phyloP scores from a whole-genome alignment of 2,888 invertebrate genomes.

The Beris chalybata region DNA sequence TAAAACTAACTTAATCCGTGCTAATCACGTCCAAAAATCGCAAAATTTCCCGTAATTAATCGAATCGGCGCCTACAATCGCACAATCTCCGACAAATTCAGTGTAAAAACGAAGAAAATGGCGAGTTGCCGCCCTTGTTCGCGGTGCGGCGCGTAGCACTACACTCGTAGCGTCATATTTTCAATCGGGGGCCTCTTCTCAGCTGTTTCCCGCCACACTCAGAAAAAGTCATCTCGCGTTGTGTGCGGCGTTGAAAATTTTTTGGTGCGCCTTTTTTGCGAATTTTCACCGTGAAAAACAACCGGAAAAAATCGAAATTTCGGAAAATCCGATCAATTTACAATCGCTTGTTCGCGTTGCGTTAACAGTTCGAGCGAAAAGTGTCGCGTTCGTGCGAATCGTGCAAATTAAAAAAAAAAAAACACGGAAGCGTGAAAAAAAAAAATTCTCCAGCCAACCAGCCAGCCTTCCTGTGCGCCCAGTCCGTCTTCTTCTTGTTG shows the following conservation, averaged over 20 bases:
- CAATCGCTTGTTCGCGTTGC: not conserved
- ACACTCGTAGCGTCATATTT: conserved; percentile 55
- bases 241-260: conserved; percentile 53
- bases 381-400: too few relatives aligned
- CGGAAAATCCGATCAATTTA: conserved; percentile 12
- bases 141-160: conserved; percentile 51
- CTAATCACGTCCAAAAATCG: not conserved
- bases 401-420: too few relatives aligned
- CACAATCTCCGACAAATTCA: not conserved
- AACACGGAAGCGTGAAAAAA: too few relatives aligned
- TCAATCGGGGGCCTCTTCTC: conserved; percentile 53
- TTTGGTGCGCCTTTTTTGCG: conserved; percentile 22
- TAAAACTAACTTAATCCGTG: not conserved
- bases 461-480: too few relatives aligned
- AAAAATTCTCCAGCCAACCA: too few relatives aligned
- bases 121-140: conserved; percentile 40
- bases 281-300: conserved; percentile 14
- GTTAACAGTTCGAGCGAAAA: too few relatives aligned
- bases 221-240: conserved; percentile 54
- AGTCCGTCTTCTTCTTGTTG: too few relatives aligned
- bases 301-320: not conserved
- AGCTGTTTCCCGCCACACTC: conserved; percentile 68
- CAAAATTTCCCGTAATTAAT: not conserved
- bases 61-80: not conserved
- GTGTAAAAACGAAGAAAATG: not conserved